Percentiles rank a stretch among this genome's conserved stretches.
Conservation (phyloP, 2,113 vertebrate genomes). For the Gymnorhina tibicen region DNA sequence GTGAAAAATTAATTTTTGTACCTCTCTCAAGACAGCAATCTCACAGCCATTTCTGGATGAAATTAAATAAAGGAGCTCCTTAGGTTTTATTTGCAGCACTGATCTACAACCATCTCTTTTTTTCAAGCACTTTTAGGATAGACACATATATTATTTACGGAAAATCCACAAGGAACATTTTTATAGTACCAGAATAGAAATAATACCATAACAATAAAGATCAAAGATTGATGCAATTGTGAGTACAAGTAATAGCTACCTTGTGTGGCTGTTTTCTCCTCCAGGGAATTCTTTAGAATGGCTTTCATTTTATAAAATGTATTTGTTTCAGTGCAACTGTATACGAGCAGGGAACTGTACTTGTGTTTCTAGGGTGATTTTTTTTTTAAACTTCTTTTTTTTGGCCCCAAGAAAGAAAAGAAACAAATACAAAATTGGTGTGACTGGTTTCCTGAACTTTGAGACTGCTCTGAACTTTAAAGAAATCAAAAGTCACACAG, state of each 20-base stretch:
- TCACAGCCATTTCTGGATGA: not conserved
- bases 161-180: constrained; percentile 54
- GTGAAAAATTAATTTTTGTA: constrained; percentile 18
- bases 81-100: constrained; percentile 44
- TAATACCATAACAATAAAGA: constrained; percentile 63
- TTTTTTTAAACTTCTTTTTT: not conserved
- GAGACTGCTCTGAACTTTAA: not conserved
- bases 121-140: constrained; percentile 16
- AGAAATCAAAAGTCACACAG: not conserved
- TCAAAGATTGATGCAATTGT: constrained; percentile 67
- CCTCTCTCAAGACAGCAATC: not conserved
- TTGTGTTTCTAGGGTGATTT: not conserved
- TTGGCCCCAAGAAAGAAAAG: not conserved
- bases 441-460: not conserved
- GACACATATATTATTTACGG: constrained; percentile 50
- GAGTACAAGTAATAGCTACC: constrained; percentile 57
- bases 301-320: constrained; percentile 65
- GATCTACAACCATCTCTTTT: not conserved
- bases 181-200: constrained; percentile 59
- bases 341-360: not conserved
- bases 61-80: constrained; percentile 39
- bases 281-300: constrained; percentile 57
- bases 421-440: not conserved
- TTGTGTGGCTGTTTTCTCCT: constrained; percentile 34
- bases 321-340: constrained; percentile 29